Base-by-base conservation (phyloP, 2,113 vertebrate species). In the Phrynosoma blainvillii region DNA sequence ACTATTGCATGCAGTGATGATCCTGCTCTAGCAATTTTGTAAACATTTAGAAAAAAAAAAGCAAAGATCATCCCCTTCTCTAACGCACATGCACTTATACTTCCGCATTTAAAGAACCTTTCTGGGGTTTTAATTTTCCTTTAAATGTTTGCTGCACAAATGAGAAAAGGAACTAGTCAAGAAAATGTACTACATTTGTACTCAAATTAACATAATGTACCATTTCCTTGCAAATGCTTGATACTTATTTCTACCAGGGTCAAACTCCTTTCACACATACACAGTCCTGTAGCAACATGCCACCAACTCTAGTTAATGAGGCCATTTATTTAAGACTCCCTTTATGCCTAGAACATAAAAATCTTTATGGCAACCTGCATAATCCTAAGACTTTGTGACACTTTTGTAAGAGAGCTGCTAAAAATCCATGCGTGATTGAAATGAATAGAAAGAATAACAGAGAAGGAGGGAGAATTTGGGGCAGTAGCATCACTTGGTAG, bases 161-260 rank as follows among this genome's bases (percentile, higher is more conserved):
- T 20, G 10, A 77, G 73, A 77, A 30, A 42, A 30, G 25, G 25
- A 85, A 85, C 14, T 25, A 76, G 54, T 75, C 13, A 36, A 42
- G 74, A 77, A 21, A 85, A 85, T 85, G 56, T 30, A 66, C 59
- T 18, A 21, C 56, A 36, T 85, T 77, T 18, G 21, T 23, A 56
- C 42, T 85, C 74, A 77, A 23, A 85, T 85, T 66, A 77, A 77
- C 36, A 66, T 77, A 85, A 76, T 30, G 56, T 76, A 30, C 9
- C 30, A 20, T 65, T 62, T 65, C 36, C 40, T 36, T 75, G 2
- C 8, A 76, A 30, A 42, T 27, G 7, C 54, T 27, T 76, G 59
- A 62, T 62, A 62, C 59, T 16, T 62, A 18, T 62, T 62, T 62
- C 59, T 62, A 3, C 56, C 4, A 62, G 59, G 13, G 59, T 16